Conservation (phyloP, 2,797 vertebrate genomes). For the Acanthurus tractus region DNA sequence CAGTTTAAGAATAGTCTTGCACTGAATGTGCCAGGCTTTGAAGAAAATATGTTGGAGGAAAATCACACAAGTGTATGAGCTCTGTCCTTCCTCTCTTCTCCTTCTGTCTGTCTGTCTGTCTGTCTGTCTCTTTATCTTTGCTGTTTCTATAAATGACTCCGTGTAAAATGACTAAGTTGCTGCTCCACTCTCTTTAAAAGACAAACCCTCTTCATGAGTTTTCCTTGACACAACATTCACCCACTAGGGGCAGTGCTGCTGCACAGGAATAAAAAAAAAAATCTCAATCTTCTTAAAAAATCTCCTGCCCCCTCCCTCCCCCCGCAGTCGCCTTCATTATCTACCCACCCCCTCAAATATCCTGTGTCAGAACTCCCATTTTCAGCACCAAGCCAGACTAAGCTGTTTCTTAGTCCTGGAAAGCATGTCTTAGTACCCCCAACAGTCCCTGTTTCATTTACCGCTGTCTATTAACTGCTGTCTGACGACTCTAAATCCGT, state of each 20-base stretch:
- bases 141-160: slow-evolving; percentile 26
- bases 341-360: slow-evolving; percentile 54
- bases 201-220: slow-evolving; percentile 4
- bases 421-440: slow-evolving; percentile 74
- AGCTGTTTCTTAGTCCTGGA: slow-evolving; percentile 78
- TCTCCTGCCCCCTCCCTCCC: slow-evolving; percentile 31
- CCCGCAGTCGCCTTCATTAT: slow-evolving; percentile 61
- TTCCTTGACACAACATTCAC: slow-evolving; percentile 14
- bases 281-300: slow-evolving; percentile 67
- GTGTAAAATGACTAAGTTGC: slow-evolving; percentile 41
- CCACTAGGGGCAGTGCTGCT: slow-evolving; percentile 76
- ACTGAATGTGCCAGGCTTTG: slow-evolving; percentile 52
- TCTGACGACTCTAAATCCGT: slow-evolving; percentile 78
- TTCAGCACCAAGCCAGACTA: slow-evolving; percentile 72
- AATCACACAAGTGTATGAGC: slow-evolving; percentile 44
- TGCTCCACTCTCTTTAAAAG: slow-evolving; percentile 11
- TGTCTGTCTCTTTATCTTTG: slow-evolving; percentile 11
- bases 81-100: slow-evolving; percentile 3
- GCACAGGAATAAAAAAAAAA: slow-evolving; percentile 44
- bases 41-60: slow-evolving; percentile 43
- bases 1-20: slow-evolving; percentile 63
- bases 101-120: slow-evolving; percentile 5
- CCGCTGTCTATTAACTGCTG: slow-evolving; percentile 81
- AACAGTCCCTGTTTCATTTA: slow-evolving; percentile 76
- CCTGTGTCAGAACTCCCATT: slow-evolving; percentile 65